Evolutionary conservation across 2,797 vertebrate genomes (phyloP), one percentile per base, ranked within the genome.

Genomic region (Sciurus carolinensis): DNA sequence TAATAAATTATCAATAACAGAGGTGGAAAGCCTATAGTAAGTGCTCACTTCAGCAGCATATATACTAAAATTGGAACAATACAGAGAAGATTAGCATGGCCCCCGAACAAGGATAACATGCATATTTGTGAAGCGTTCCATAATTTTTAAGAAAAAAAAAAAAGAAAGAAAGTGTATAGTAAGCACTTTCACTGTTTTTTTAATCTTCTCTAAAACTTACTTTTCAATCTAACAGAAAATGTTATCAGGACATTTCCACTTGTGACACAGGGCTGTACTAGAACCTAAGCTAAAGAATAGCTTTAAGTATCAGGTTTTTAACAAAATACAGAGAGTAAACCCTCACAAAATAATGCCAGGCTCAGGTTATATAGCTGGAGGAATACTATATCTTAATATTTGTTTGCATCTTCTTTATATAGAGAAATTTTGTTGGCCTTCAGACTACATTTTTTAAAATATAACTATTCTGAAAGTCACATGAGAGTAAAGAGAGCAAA

Each of bases 401-500:
- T 88, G 12, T 80, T 67, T 42, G 22, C 22, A 89, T 59, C 9
- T 84, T 89, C 42, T 42, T 66, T 81, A 71, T 54, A 44, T 73
- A 26, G 62, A 84, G 75, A 15, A 87, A 44, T 91, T 91, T 54
- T 87, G 11, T 79, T 69, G 83, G 52, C 26, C n/a, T 81, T 94
- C 64, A 44, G 15, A 77, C 20, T 69, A 79, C 84, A 71, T 54
- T 72, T 88, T 81, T 76, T 71, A 8, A 44, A 73, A 26, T 47
- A n/a, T 71, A 79, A 82, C 22, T 75, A 50, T 67, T 93, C 39
- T 54, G 91, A 88, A 93, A 71, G 5, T 8, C 33, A 71, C 42
- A 76, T 76, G 86, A 89, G 92, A 89, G 52, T 86, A 89, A 95
- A 92, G 36, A 90, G 13, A 82, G 64, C 64, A 81, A 91, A 91